These are phyloP conservation scores for Meganola albula DNA, from an alignment of 2,888 invertebrate species.

Conservation along the genomic window DNA sequence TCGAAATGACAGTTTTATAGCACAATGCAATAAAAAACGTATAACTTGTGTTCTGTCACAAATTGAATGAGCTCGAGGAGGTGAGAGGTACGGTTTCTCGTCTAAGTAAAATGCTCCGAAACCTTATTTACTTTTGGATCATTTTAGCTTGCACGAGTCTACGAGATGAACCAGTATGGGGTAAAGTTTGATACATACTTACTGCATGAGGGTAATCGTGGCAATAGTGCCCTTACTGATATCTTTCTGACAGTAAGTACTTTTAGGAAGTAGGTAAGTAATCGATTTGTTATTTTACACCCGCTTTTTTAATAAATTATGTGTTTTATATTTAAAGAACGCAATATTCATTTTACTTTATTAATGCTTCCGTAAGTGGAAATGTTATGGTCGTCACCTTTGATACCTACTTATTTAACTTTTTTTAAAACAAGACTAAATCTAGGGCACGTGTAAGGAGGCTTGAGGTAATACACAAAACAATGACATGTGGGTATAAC, in stretches of 20 bases:
- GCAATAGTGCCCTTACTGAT: constrained; percentile 25
- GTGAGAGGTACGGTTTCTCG: constrained; percentile 34
- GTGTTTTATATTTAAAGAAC: constrained; percentile 15
- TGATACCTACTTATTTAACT: too few species aligned
- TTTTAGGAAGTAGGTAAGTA: constrained; percentile 6
- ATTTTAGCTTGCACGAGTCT: constrained; percentile 28
- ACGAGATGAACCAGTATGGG: constrained; percentile 46
- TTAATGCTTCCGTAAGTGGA: too few species aligned
- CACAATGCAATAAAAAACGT: constrained; percentile 65
- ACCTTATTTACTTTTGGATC: constrained; percentile 21
- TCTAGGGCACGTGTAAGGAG: too few species aligned
- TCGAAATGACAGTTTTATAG: constrained; percentile 62
- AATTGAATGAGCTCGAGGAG: constrained; percentile 58
- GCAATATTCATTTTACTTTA: too few species aligned
- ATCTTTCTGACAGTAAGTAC: constrained; percentile 19
- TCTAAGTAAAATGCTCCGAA: constrained; percentile 28
- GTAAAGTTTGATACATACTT: constrained; percentile 32
- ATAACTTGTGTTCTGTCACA: constrained; percentile 59
- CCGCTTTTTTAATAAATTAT: constrained; percentile 14
- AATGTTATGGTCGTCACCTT: too few species aligned
- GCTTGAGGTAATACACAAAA: too few species aligned
- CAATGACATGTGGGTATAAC: too few species aligned
- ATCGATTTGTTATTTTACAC: constrained; percentile 9
- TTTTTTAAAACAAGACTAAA: too few species aligned
- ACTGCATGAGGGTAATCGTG: constrained; percentile 14